Evolutionary conservation across 1,140 invertebrate species (phyloP), one percentile per base, ranked within the genome.

Genomic region (Drosophila varians): DNA sequence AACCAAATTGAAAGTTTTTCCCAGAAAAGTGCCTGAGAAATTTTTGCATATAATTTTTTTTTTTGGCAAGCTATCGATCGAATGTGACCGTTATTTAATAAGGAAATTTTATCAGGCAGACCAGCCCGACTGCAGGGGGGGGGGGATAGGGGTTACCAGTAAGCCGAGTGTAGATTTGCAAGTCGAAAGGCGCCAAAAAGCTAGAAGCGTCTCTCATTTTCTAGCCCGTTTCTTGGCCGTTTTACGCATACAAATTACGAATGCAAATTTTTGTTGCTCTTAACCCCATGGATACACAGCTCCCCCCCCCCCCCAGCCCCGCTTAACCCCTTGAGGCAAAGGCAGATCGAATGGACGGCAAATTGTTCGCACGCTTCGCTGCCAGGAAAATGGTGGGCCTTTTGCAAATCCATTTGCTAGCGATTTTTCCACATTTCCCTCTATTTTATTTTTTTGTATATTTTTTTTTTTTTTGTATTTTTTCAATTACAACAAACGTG

Each of bases 381-480:
- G 62, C 53, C 70, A 62, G 45, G 75, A 16, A 65, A 18, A 43
- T 64, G 16, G 3, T 16, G 36, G 36, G 36, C 36, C n/a, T n/a
- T 16, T 31, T 18, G 21, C 36, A 68, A 82, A 78, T 77, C 79
- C 79, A 48, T 84, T 73, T 55, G 76, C n/a, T n/a, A n/a, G n/a
- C 56, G 76, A 61, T 86, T 79, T 76, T 84, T 72, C 49, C 80
- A 69, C 72, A 84, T 86, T 84, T n/a, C n/a, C n/a, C n/a, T n/a
- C n/a, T n/a, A n/a, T n/a, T n/a, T n/a, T n/a, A n/a, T n/a, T n/a
- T n/a, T n/a, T n/a, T n/a, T n/a, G n/a, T n/a, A n/a, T n/a, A n/a
- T n/a, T n/a, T 84, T 84, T 76, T 86, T 84, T 79, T 84, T 74
- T 68, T 86, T 86, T 84, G 86, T 79, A 86, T 78, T 75, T 86